Evolutionary conservation across 2,797 vertebrate genomes (phyloP), one percentile per base, ranked within the genome.

Genomic region (Eleutherodactylus coqui): DNA sequence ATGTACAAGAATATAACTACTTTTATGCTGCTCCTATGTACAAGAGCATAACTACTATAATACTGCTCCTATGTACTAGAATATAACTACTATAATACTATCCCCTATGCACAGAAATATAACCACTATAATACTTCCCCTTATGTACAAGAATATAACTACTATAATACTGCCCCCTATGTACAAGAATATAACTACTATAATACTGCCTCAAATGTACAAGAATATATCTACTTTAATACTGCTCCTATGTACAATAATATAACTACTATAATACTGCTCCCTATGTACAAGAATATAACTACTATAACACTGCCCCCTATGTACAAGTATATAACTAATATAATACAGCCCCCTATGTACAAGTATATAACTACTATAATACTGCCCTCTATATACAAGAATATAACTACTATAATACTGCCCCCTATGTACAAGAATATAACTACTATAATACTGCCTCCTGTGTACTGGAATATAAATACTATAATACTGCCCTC

Each of bases 11-110:
- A 69, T 67, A 67, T 64, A 34, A 64, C 29, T 64, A 64, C 29
- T 60, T 32, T 64, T 32, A 16, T 64, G 34, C 14, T 64, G 13
- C 7, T n/a, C 29, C 14, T 32, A 34, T 64, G 7, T 64, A 64
- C 60, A 64, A 34, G 60, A 58, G 27, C 27, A 58, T 58, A 58
- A 58, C 55, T 58, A 58, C 55, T 58, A 58, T 58, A 58, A n/a
- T 58, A 27, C 21, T 27, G 6, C 55, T 21, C 19, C 8, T 58
- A 58, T 58, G 9, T 53, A 53, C 51, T 14, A 53, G 51, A 53
- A 53, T 53, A 53, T 21, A 21, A 53, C 51, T 53, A 49, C 51
- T 24, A 53, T 58, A 58, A n/a, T 58, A 58, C 55, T 58, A 8
- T n/a, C 58, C 9, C 21, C 51, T 53, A 53, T 53, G 4, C 10